Base-by-base conservation (phyloP, 2,113 vertebrate species). In the Podiceps cristatus region DNA sequence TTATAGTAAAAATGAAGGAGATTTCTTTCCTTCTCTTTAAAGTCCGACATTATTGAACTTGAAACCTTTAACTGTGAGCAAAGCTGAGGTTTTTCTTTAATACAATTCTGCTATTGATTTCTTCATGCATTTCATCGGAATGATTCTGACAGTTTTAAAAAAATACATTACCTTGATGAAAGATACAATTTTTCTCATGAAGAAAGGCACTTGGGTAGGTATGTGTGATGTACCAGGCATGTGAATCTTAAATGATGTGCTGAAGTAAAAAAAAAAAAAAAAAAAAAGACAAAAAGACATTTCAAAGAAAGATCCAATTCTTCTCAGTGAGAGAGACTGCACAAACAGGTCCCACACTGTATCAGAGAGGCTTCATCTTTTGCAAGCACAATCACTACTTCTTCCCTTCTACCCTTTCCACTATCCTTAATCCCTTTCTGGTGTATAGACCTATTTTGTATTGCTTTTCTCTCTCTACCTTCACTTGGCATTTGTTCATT, bases 31-130 rank as follows among this genome's bases (percentile, higher is more conserved):
- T 87, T 94, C 93, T 86, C 71, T 97, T 96, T 88, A 84, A 94
- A 97, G 58, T 84, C 88, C 93, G 12, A 58, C 42, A 6, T 93
- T 94, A 86, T 93, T 95, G 96, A 96, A 96, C 96, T 95, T 96
- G 93, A 96, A 97, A 93, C 84, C 88, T 96, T 94, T 74, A 71
- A 96, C 90, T 58, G 86, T 81, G 74, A 96, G 77, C 93, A 96
- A 96, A 96, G 86, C 89, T 93, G 96, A 86, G 86, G 86, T 94
- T 95, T 96, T 88, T 90, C 93, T 96, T 97, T 97, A 97, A 97
- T 93, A 96, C 85, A 96, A 96, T 91, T 96, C 95, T 97, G 78
- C 88, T 95, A 96, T 95, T 97, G 88, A 95, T 96, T 97, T 97
- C 92, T 81, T 92, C 95, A 94, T 96, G 82, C 80, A 88, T 95